A percentile compares a stretch with the other conserved stretches of the same genome.
Conservation (phyloP, 2,113 vertebrate species). For the Osmerus mordax region DNA sequence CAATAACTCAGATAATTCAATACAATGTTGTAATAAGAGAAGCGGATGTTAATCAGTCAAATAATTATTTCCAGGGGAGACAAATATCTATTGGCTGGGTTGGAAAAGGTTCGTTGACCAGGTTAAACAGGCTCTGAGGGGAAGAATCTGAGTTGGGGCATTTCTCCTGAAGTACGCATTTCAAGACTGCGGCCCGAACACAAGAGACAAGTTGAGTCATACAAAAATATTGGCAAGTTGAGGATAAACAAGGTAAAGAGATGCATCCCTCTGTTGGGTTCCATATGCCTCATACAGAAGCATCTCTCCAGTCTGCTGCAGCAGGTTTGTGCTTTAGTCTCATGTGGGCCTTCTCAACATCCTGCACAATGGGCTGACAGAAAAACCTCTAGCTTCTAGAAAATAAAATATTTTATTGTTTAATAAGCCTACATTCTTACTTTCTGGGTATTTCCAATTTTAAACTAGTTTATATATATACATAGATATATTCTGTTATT, state of each 20-base stretch:
- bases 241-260: slow-evolving; percentile 62
- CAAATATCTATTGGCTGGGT: background rate
- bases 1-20: background rate
- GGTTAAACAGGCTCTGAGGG: background rate
- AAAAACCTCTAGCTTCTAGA: slow-evolving; percentile 52
- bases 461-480: slow-evolving; percentile 38
- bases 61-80: background rate
- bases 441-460: slow-evolving; percentile 51
- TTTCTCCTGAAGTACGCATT: background rate
- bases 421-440: slow-evolving; percentile 51
- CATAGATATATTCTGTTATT: slow-evolving; percentile 28
- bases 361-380: slow-evolving; percentile 47
- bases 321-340: slow-evolving; percentile 78
- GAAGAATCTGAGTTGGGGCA: background rate
- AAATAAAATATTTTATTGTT: slow-evolving; percentile 52
- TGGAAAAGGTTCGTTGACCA: background rate
- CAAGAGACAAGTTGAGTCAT: slow-evolving; percentile 26
- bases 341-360: slow-evolving; percentile 48
- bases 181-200: background rate
- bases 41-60: background rate
- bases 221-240: slow-evolving; percentile 68
- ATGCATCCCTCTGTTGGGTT: slow-evolving; percentile 42
- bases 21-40: background rate
- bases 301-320: slow-evolving; percentile 45
- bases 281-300: too few relatives aligned